phyloP scores from a whole-genome alignment of 2,113 vertebrate genomes.

The Syngnathus scovelli region DNA sequence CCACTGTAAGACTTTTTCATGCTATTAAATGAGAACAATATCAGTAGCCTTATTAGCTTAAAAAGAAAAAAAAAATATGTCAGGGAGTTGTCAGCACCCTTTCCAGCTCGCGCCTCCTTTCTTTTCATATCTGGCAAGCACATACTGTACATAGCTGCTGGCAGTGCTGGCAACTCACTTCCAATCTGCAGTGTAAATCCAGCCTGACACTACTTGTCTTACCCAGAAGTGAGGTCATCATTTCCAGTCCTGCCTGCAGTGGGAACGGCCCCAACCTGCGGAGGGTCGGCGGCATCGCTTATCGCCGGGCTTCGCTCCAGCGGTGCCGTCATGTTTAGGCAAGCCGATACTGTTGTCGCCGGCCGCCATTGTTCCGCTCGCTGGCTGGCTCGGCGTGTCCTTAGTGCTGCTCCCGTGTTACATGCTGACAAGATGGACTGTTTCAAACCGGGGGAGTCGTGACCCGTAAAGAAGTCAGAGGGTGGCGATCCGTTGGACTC shows the following conservation, averaged over 20 bases:
- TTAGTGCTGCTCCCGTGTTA: slow-evolving; percentile 12
- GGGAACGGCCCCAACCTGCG: slow-evolving; percentile 30
- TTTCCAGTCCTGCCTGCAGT: slow-evolving; percentile 6
- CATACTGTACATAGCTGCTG: slow-evolving; percentile 26
- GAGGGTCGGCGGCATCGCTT: slow-evolving; percentile 37
- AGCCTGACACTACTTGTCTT: too few relatives aligned
- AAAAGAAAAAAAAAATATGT: slow-evolving; percentile 16
- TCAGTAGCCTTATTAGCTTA: slow-evolving; percentile 27
- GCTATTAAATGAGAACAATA: too few relatives aligned
- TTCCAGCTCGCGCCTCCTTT: slow-evolving; percentile 43
- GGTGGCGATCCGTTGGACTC: too few relatives aligned
- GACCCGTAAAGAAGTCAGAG: too few relatives aligned
- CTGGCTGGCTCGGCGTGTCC: slow-evolving; percentile 32
- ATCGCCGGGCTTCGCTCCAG: slow-evolving; percentile 49
- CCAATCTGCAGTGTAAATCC: too few relatives aligned
- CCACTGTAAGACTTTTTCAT: too few relatives aligned
- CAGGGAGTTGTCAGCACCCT: slow-evolving; percentile 28
- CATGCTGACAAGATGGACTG: slow-evolving; percentile 20
- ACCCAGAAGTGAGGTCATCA: too few relatives aligned
- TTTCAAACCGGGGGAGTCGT: too few relatives aligned
- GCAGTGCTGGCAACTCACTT: slow-evolving; percentile 20
- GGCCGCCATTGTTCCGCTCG: slow-evolving; percentile 49
- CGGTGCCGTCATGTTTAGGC: slow-evolving; percentile 45
- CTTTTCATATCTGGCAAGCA: slow-evolving; percentile 36
- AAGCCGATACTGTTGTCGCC: slow-evolving; percentile 53